Conservation (phyloP, 2,113 vertebrate genomes). For the Salvelinus alpinus region DNA sequence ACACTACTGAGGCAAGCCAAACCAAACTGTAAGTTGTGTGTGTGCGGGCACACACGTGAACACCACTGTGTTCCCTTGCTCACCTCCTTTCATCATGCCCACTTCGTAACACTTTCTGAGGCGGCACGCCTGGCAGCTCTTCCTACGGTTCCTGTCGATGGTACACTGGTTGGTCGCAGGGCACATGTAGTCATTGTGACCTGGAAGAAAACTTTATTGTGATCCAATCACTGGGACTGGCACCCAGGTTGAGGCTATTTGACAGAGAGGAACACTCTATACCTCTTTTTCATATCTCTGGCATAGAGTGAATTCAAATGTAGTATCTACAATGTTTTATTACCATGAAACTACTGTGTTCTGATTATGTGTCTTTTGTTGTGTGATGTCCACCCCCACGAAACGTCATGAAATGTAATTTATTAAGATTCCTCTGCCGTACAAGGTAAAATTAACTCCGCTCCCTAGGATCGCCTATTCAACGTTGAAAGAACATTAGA, state of each 20-base stretch:
- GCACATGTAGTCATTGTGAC: constrained; percentile 99
- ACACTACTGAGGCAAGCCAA: too few relatives aligned
- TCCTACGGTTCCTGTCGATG: constrained; percentile 97
- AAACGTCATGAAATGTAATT: not conserved
- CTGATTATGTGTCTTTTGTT: constrained; percentile 18
- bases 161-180: constrained; percentile 99
- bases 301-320: constrained; percentile 57
- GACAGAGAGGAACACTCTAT: too few relatives aligned
- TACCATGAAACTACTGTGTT: constrained; percentile 58
- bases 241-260: constrained; percentile 24
- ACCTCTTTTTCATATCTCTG: constrained; percentile 41
- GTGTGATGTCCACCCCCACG: not conserved
- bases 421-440: not conserved
- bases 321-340: constrained; percentile 25
- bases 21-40: not conserved
- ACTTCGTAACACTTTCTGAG: constrained; percentile 98
- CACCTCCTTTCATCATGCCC: constrained; percentile 99
- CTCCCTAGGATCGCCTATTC: not conserved
- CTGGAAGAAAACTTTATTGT: constrained; percentile 66
- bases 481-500: not conserved
- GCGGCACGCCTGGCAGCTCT: constrained; percentile 98
- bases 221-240: constrained; percentile 38
- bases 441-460: not conserved
- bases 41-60: not conserved
- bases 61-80: constrained; percentile 40